Evolutionary conservation across 2,888 invertebrate genomes (phyloP).

Genomic region (Atethmia centrago): DNA sequence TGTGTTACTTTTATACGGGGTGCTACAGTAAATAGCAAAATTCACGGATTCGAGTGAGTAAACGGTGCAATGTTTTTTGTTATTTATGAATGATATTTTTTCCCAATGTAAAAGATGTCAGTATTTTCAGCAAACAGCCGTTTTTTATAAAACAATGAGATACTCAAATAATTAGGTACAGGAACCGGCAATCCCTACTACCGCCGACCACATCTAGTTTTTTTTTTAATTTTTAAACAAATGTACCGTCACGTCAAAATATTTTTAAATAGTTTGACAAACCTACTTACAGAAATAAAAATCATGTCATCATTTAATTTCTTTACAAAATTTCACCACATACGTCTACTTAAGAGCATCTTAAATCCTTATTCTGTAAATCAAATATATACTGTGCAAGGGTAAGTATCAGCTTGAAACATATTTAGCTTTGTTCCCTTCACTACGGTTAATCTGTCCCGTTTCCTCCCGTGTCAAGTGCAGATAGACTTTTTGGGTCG

Average conservation of each 20-base stretch:
- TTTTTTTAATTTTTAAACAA: too few relatives aligned
- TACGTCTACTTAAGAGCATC: slow-evolving; percentile 20
- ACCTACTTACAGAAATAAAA: too few relatives aligned
- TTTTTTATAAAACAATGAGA: not conserved
- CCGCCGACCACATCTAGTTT: too few relatives aligned
- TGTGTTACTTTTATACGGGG: slow-evolving; percentile 81
- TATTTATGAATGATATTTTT: not conserved
- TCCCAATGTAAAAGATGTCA: not conserved
- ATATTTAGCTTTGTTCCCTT: slow-evolving; percentile 91
- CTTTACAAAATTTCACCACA: slow-evolving; percentile 8
- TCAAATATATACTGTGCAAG: slow-evolving; percentile 78
- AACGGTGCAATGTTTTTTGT: not conserved
- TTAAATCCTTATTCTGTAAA: slow-evolving; percentile 70
- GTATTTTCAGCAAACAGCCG: not conserved
- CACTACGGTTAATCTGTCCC: slow-evolving; percentile 91
- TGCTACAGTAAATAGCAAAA: slow-evolving; percentile 71
- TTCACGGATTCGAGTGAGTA: slow-evolving; percentile 17
- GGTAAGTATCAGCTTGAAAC: slow-evolving; percentile 89
- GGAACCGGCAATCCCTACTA: not conserved
- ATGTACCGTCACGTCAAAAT: too few relatives aligned
- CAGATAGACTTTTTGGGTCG: slow-evolving; percentile 90
- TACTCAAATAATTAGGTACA: not conserved
- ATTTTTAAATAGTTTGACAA: too few relatives aligned
- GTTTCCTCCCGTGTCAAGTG: slow-evolving; percentile 90
- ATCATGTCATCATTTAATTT: too few relatives aligned